Evolutionary conservation across 2,888 invertebrate species (phyloP).

Genomic region (Rhimphoctona megacephalus): DNA sequence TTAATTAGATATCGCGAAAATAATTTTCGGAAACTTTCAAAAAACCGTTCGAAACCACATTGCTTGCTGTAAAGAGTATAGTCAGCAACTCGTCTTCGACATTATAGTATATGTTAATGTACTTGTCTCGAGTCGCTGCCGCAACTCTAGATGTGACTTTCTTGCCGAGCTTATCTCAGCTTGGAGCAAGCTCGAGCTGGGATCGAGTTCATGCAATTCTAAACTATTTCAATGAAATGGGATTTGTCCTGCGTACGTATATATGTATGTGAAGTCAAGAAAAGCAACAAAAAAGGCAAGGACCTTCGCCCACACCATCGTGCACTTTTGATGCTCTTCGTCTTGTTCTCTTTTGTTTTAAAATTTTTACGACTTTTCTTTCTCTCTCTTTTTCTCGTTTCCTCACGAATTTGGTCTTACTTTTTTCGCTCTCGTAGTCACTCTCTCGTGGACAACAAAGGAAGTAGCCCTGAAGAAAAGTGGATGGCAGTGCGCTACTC

Average conservation of each 20-base stretch:
- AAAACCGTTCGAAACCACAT: too few relatives aligned
- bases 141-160: slow-evolving; percentile 27
- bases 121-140: too few relatives aligned
- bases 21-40: too few relatives aligned
- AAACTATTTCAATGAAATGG: slow-evolving; percentile 82
- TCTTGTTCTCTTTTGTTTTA: slow-evolving; percentile 78
- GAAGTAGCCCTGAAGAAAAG: slow-evolving; percentile 71
- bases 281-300: slow-evolving; percentile 49
- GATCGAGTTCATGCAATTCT: slow-evolving; percentile 79
- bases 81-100: too few relatives aligned
- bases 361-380: slow-evolving; percentile 79
- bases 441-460: slow-evolving; percentile 73
- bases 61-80: too few relatives aligned
- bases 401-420: background rate
- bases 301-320: slow-evolving; percentile 61
- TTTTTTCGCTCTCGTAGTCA: slow-evolving; percentile 22
- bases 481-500: slow-evolving; percentile 70
- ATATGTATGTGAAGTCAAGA: slow-evolving; percentile 42
- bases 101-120: too few relatives aligned
- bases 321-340: slow-evolving; percentile 64
- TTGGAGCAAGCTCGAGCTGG: slow-evolving; percentile 63
- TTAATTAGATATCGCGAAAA: too few relatives aligned
- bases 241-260: slow-evolving; percentile 72
- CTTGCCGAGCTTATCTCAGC: slow-evolving; percentile 49
- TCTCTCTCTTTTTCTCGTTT: slow-evolving; percentile 21